Evolutionary conservation across 2,797 vertebrate genomes (phyloP).

Genomic region (Gobio occitaniae): DNA sequence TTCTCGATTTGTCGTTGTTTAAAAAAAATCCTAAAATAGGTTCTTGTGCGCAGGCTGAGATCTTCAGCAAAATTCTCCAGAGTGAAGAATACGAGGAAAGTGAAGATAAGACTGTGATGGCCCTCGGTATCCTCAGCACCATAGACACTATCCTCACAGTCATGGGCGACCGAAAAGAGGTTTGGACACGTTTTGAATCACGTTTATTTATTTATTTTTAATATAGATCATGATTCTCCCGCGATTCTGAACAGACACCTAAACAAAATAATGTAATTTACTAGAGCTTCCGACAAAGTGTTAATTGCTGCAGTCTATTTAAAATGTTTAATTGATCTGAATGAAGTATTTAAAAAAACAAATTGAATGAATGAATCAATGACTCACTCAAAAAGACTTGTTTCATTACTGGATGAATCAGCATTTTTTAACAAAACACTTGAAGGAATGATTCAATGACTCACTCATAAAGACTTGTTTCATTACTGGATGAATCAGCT

Average conservation of each 20-base stretch:
- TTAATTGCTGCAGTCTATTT: neutral
- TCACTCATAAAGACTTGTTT: too few species aligned
- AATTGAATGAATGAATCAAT: neutral
- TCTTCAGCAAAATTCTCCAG: slow-evolving; percentile 94
- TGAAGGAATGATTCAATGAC: too few species aligned
- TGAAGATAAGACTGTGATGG: slow-evolving; percentile 97
- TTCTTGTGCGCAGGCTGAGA: slow-evolving; percentile 84
- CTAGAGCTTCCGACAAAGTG: neutral
- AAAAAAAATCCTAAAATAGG: neutral
- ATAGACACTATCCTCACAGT: slow-evolving; percentile 96
- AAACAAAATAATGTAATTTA: neutral
- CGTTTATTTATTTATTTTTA: neutral
- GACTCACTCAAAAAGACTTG: neutral
- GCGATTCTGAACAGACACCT: neutral
- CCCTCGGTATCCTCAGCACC: slow-evolving; percentile 93
- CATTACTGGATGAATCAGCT: too few species aligned
- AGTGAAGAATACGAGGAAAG: slow-evolving; percentile 96
- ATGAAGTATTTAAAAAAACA: neutral
- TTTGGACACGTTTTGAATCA: slow-evolving; percentile 58
- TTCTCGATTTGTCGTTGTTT: neutral
- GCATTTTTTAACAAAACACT: too few species aligned
- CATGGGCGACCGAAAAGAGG: slow-evolving; percentile 96
- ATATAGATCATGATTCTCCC: neutral
- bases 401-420: too few species aligned
- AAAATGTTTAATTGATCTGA: neutral